A percentile compares a stretch with the other conserved stretches of the same genome.
phyloP scores from a whole-genome alignment of 2,113 vertebrate species.

The rabbit (Oryctolagus cuniculus) region mOryCun1.1 NC_091438.1:101392001-101392500 shows the following conservation, averaged over 20 bases:
- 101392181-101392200: neutral
- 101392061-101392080: neutral
- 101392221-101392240: neutral
- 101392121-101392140: neutral
- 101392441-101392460: neutral
- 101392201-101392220: neutral
- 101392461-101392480: neutral
- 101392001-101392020: neutral
- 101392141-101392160: neutral
- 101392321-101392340: neutral
- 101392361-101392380: neutral
- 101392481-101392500: neutral
- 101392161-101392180: neutral
- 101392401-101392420: neutral
- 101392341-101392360: neutral
- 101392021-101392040: neutral
- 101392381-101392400: neutral
- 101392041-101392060: neutral
- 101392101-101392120: neutral
- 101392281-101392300: constrained; percentile 30
- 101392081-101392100: neutral
- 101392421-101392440: neutral
- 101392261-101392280: neutral
- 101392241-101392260: neutral
- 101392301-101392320: neutral